phyloP scores from a whole-genome alignment of 2,797 vertebrate genomes.

The Xiphorhynchus erythropygius region DNA sequence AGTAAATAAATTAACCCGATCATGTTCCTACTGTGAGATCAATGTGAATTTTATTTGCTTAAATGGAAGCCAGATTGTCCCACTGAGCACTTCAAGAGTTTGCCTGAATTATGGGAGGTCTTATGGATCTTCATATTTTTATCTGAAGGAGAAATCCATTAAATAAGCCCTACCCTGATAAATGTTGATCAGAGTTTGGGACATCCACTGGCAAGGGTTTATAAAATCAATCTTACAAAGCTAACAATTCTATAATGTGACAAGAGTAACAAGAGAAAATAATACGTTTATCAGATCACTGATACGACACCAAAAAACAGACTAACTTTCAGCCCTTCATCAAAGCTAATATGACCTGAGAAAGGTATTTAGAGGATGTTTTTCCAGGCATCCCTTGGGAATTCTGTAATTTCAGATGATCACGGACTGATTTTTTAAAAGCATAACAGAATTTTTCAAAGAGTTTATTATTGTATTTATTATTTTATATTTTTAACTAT shows the following conservation, averaged over 20 bases:
- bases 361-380: neutral
- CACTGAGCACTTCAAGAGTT: neutral
- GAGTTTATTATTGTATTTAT: neutral
- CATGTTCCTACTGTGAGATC: constrained; percentile 33
- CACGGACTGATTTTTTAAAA: neutral
- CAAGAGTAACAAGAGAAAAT: neutral
- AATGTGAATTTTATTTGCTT: constrained; percentile 46
- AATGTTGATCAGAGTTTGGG: neutral
- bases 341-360: neutral
- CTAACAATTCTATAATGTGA: neutral
- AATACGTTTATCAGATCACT: neutral
- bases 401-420: neutral
- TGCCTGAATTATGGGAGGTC: neutral
- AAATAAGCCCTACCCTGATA: neutral
- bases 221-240: neutral
- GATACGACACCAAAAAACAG: neutral
- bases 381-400: neutral
- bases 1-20: constrained; percentile 50
- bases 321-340: neutral
- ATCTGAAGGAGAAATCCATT: neutral
- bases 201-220: neutral
- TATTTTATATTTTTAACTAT: neutral
- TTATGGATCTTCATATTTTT: neutral
- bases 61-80: constrained; percentile 44
- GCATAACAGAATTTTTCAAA: neutral